Base-by-base conservation (phyloP, 2,797 vertebrate species). In the Adrianichthys oophorus region DNA sequence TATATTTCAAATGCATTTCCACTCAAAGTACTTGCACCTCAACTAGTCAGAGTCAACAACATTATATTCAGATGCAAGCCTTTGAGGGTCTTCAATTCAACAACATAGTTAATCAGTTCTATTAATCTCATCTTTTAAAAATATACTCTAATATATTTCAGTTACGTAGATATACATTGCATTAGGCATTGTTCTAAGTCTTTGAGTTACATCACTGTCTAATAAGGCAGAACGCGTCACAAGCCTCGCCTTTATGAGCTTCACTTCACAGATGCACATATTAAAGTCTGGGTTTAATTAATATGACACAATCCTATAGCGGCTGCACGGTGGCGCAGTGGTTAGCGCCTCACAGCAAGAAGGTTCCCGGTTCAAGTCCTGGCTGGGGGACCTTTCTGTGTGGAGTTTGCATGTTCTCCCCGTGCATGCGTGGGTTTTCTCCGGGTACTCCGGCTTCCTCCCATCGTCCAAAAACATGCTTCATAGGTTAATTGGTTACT, bases 301-400 rank as follows among this genome's bases (percentile, higher is more conserved):
- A 88, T 71, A 76, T 72, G 72, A 74, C 66, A 80, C 92, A 93
- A 94, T 93, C 91, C 89, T 89, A 90, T 89, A 47, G 92, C 90
- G 62, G 93, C n/a, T n/a, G n/a, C n/a, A n/a, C n/a, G n/a, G n/a
- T n/a, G n/a, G n/a, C n/a, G n/a, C n/a, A n/a, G n/a, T n/a, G n/a
- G n/a, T n/a, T n/a, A n/a, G n/a, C n/a, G n/a, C n/a, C n/a, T n/a
- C n/a, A n/a, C n/a, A n/a, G n/a, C n/a, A n/a, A n/a, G n/a, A n/a
- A n/a, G n/a, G n/a, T n/a, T n/a, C n/a, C n/a, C n/a, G n/a, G n/a
- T n/a, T n/a, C n/a, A n/a, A n/a, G n/a, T n/a, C n/a, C n/a, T n/a
- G n/a, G n/a, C n/a, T n/a, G n/a, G n/a, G n/a, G n/a, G n/a, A n/a
- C n/a, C n/a, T n/a, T n/a, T n/a, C n/a, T n/a, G n/a, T n/a, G n/a